phyloP scores from a whole-genome alignment of 2,888 invertebrate species.

The Ophion costatus region DNA sequence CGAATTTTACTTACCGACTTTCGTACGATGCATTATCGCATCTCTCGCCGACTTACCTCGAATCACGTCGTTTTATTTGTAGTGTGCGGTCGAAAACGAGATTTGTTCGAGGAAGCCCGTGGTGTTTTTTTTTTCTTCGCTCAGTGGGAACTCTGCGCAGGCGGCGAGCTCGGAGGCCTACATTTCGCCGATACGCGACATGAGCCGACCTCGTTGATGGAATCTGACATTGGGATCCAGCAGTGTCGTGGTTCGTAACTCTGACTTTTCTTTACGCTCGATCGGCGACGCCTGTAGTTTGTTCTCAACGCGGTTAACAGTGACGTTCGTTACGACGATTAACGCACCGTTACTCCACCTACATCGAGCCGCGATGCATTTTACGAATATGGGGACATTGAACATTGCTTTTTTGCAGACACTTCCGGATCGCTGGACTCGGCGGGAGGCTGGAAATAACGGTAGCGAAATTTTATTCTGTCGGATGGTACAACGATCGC shows the following conservation, averaged over 20 bases:
- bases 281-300: not conserved
- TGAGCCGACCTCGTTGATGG: conserved; percentile 2
- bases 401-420: not conserved
- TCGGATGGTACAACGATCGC: not conserved
- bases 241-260: not conserved
- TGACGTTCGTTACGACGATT: not conserved
- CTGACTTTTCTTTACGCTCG: not conserved
- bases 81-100: not conserved
- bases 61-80: not conserved
- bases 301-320: not conserved
- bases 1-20: not conserved
- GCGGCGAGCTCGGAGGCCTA: not conserved
- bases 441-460: not conserved
- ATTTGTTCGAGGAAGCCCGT: not conserved
- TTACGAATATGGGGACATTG: not conserved
- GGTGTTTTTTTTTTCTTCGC: not conserved
- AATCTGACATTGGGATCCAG: not conserved
- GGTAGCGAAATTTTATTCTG: not conserved
- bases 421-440: not conserved
- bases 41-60: conserved; percentile 10
- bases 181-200: not conserved
- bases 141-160: not conserved
- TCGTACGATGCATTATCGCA: not conserved
- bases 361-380: not conserved
- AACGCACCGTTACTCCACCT: no score